A percentile compares a stretch with the other conserved stretches of the same genome.
Evolutionary conservation across 1,140 invertebrate genomes (phyloP).

Genomic region (Acromyrmex echinatior): DNA sequence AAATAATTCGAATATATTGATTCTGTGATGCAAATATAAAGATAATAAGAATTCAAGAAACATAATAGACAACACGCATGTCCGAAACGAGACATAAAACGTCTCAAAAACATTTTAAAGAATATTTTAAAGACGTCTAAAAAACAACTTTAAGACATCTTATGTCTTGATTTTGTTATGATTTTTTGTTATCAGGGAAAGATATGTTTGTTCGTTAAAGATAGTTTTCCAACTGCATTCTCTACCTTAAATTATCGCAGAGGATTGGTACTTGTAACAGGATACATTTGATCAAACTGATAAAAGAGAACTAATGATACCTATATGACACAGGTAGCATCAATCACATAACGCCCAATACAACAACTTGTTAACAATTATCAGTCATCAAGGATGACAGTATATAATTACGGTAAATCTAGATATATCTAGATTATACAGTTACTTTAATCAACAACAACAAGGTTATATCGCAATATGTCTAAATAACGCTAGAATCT

Average conservation of each 20-base stretch:
- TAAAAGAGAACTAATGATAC: neutral
- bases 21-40: too few relatives aligned
- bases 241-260: neutral
- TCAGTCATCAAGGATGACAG: conserved; percentile 19
- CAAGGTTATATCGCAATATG: conserved; percentile 20
- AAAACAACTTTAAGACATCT: too few relatives aligned
- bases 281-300: neutral
- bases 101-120: too few relatives aligned
- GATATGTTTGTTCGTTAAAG: too few relatives aligned
- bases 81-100: too few relatives aligned
- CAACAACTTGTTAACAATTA: conserved; percentile 56
- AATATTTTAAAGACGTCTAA: too few relatives aligned
- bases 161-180: too few relatives aligned
- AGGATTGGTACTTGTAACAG: neutral
- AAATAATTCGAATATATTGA: too few relatives aligned
- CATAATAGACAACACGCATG: too few relatives aligned
- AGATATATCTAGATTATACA: conserved; percentile 17
- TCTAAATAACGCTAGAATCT: conserved; percentile 5
- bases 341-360: conserved; percentile 16
- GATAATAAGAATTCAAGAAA: too few relatives aligned
- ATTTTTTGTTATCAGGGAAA: too few relatives aligned
- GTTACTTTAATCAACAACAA: conserved; percentile 42
- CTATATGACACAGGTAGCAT: conserved; percentile 3
- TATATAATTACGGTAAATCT: conserved; percentile 31
- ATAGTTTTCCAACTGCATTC: neutral